phyloP scores from a whole-genome alignment of 2,113 vertebrate genomes.

The Limnothrissa miodon region DNA sequence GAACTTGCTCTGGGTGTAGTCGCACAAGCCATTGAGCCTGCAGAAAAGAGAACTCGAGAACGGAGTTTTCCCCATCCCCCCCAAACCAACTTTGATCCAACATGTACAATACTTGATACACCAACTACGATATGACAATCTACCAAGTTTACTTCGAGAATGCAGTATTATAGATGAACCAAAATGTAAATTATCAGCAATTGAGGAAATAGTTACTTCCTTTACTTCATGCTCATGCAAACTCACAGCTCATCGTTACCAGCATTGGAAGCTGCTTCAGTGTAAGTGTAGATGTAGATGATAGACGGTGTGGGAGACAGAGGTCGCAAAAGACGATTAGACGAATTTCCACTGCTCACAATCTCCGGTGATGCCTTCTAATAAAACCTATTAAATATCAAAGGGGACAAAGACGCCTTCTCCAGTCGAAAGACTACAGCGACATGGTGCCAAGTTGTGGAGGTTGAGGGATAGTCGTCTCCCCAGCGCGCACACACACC shows the following conservation, averaged over 20 bases:
- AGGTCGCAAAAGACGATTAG: conserved; percentile 44
- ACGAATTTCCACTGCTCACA: conserved; percentile 59
- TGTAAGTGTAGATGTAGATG: conserved; percentile 53
- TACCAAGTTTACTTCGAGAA: neutral
- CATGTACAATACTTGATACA: neutral
- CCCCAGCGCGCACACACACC: conserved; percentile 61
- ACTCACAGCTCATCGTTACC: conserved; percentile 65
- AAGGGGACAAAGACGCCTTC: conserved; percentile 53
- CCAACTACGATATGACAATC: neutral
- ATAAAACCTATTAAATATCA: conserved; percentile 62
- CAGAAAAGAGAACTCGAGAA: conserved; percentile 70
- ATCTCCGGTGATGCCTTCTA: conserved; percentile 54
- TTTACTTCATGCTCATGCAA: conserved; percentile 65
- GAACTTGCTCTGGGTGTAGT: conserved; percentile 54
- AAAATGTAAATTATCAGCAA: conserved; percentile 8
- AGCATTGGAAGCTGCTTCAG: conserved; percentile 58
- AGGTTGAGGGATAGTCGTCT: conserved; percentile 61
- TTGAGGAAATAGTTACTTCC: conserved; percentile 63
- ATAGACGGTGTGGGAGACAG: conserved; percentile 51
- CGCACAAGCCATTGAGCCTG: conserved; percentile 63
- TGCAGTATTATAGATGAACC: neutral
- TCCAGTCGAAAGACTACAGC: conserved; percentile 63
- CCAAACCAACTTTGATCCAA: conserved; percentile 15
- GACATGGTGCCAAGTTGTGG: conserved; percentile 57
- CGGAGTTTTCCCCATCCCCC: conserved; percentile 53